Evolutionary conservation across 2,797 vertebrate genomes (phyloP).

Genomic region (Vultur gryphus): DNA sequence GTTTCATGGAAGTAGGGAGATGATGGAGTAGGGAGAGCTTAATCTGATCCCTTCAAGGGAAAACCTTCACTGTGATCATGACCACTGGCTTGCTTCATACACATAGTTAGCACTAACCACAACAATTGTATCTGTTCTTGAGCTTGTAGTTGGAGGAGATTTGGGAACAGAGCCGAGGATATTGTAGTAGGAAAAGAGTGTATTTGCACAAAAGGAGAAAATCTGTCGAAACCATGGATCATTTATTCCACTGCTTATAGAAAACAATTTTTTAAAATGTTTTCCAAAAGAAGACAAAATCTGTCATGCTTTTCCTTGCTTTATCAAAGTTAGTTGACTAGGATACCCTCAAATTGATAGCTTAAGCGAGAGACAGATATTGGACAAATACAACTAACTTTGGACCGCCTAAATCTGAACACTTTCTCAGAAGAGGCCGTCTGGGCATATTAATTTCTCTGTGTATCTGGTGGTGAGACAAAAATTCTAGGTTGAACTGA

Average conservation of each 20-base stretch:
- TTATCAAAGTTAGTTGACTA: background rate
- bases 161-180: background rate
- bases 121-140: background rate
- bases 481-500: background rate
- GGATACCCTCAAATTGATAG: background rate
- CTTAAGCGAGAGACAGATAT: background rate
- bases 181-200: background rate
- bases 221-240: background rate
- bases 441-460: background rate
- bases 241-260: background rate
- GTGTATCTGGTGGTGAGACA: background rate
- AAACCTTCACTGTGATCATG: background rate
- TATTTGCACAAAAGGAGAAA: background rate
- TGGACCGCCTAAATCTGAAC: background rate
- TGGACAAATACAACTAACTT: background rate
- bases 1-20: background rate
- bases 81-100: background rate
- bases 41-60: background rate
- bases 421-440: background rate
- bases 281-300: background rate
- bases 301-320: background rate
- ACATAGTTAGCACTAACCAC: background rate
- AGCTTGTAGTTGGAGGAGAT: background rate
- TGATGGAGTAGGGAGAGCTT: background rate
- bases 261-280: fast-evolving